phyloP scores from a whole-genome alignment of 2,888 invertebrate genomes.

The Xestoiulus laeticollis region DNA sequence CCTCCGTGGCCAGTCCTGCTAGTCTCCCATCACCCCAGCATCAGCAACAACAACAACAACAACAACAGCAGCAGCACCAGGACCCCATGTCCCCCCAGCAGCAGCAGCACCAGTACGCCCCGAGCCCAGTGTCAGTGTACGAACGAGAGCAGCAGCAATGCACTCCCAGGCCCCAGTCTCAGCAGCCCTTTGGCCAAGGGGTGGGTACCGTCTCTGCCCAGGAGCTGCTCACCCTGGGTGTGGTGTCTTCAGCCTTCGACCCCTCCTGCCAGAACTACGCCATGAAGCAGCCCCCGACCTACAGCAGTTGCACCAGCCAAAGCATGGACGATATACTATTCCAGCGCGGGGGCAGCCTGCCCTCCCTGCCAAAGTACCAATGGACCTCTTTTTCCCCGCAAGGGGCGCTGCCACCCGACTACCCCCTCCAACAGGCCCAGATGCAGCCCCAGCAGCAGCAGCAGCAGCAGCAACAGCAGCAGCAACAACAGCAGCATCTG shows the following conservation, averaged over 20 bases:
- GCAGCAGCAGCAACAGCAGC: slow-evolving; percentile 56
- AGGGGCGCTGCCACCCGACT: slow-evolving; percentile 53
- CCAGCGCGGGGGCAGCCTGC: slow-evolving; percentile 62
- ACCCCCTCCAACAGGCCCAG: slow-evolving; percentile 58
- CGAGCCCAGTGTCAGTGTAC: slow-evolving; percentile 41
- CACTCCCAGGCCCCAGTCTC: slow-evolving; percentile 29
- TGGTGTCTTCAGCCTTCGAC: slow-evolving; percentile 8
- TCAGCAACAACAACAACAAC: slow-evolving; percentile 67
- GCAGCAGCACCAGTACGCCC: slow-evolving; percentile 46
- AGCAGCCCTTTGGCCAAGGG: slow-evolving; percentile 66
- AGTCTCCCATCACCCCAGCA: slow-evolving; percentile 54
- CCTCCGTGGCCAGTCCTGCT: slow-evolving; percentile 48
- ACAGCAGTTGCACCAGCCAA: slow-evolving; percentile 67
- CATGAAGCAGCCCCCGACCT: slow-evolving; percentile 73
- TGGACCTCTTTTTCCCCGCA: slow-evolving; percentile 65
- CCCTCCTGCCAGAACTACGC: slow-evolving; percentile 66
- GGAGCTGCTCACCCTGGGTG: slow-evolving; percentile 53
- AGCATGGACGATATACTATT: slow-evolving; percentile 52
- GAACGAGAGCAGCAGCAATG: neutral
- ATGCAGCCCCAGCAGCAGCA: slow-evolving; percentile 59
- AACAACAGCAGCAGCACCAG: slow-evolving; percentile 62
- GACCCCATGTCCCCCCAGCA: slow-evolving; percentile 51
- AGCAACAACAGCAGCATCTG: slow-evolving; percentile 45
- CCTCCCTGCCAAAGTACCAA: slow-evolving; percentile 74
- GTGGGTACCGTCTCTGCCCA: slow-evolving; percentile 62